Conservation (phyloP, 2,888 invertebrate species). For the Charanyca ferruginea region DNA sequence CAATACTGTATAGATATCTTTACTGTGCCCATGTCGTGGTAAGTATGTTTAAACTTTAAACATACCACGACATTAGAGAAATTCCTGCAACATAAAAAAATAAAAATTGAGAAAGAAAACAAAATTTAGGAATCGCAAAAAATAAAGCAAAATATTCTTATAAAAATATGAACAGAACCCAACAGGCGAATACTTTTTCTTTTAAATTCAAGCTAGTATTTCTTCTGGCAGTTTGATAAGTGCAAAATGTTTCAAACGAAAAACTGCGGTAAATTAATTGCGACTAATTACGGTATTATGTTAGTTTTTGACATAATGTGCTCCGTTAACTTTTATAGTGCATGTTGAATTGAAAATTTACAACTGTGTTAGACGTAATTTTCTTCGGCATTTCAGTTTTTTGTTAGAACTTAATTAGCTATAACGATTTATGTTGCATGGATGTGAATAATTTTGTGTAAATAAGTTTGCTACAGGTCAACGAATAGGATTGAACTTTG, state of each 20-base stretch:
- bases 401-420: slow-evolving; percentile 5
- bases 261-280: slow-evolving; percentile 46
- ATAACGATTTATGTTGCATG: slow-evolving; percentile 28
- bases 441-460: slow-evolving; percentile 13
- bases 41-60: too few species aligned
- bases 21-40: too few species aligned
- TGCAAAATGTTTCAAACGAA: slow-evolving; percentile 63
- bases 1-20: too few species aligned
- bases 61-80: too few species aligned
- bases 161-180: slow-evolving; percentile 1
- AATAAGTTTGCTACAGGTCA: slow-evolving; percentile 9
- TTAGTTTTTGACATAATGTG: slow-evolving; percentile 55
- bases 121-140: too few species aligned
- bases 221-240: slow-evolving; percentile 52
- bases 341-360: slow-evolving; percentile 52
- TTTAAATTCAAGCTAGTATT: neutral
- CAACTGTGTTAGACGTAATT: slow-evolving; percentile 35
- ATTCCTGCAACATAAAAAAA: too few species aligned
- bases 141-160: too few species aligned
- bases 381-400: slow-evolving; percentile 32
- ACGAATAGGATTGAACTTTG: neutral
- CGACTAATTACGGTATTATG: slow-evolving; percentile 52
- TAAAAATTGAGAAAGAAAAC: too few species aligned
- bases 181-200: neutral
- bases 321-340: slow-evolving; percentile 27